Conservation (phyloP, 2,797 vertebrate species). For the Percopsis omiscomaycus region DNA sequence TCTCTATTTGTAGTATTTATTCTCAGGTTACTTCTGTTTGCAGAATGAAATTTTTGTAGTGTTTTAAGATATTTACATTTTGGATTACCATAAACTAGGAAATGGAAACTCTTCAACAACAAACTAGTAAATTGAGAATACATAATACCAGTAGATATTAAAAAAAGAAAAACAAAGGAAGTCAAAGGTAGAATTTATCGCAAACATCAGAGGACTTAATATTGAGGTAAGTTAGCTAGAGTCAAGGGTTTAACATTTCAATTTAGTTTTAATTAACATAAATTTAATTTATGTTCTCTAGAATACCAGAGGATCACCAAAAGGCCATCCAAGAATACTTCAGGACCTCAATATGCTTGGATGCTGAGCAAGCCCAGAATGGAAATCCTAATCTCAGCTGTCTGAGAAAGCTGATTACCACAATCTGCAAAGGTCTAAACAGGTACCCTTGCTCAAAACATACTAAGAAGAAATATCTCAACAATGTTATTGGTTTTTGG, state of each 20-base stretch:
- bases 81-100: no score
- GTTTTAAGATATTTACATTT: no score
- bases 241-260: no score
- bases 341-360: conserved; percentile 78
- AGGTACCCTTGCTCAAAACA: conserved; percentile 73
- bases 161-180: no score
- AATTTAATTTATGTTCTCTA: conserved; percentile 49
- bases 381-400: conserved; percentile 86
- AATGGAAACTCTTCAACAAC: no score
- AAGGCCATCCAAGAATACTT: conserved; percentile 90
- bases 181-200: no score
- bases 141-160: not conserved
- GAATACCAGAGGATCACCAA: conserved; percentile 87
- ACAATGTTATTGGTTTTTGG: not conserved
- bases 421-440: conserved; percentile 89
- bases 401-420: conserved; percentile 84
- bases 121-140: no score
- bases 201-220: no score
- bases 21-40: not conserved
- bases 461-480: not conserved
- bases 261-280: no score
- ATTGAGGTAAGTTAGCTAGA: no score
- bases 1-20: not conserved
- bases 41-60: not conserved
- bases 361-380: conserved; percentile 85